These are phyloP conservation scores for Anguilla marmorata DNA, from an alignment of 2,797 vertebrate species.

Conservation along the genomic window DNA sequence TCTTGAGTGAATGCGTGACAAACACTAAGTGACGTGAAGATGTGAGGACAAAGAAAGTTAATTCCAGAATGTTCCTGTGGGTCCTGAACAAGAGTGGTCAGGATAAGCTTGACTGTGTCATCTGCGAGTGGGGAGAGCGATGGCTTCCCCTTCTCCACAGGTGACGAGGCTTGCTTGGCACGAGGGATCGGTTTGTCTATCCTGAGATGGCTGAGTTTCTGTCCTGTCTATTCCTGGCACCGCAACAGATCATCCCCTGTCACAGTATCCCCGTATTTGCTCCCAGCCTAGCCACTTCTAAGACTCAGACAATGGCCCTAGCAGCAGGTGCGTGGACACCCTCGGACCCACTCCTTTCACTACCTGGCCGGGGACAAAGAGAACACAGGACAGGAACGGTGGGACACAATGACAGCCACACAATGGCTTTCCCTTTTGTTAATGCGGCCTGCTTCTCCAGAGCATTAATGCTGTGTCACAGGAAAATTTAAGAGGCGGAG, in stretches of 20 bases:
- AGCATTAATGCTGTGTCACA: background rate
- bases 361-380: slow-evolving; percentile 5
- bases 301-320: background rate
- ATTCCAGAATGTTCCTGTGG: background rate
- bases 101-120: background rate
- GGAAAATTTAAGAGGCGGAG: background rate
- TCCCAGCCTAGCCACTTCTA: background rate
- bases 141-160: background rate
- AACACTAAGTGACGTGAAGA: background rate
- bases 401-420: background rate
- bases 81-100: background rate
- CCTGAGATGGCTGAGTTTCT: background rate
- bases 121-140: background rate
- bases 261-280: background rate
- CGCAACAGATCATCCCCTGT: background rate
- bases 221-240: background rate
- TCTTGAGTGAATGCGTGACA: background rate
- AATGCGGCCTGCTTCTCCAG: background rate
- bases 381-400: background rate
- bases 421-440: background rate
- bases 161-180: background rate
- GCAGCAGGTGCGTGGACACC: slow-evolving; percentile 1
- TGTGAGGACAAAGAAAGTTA: background rate
- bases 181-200: background rate
- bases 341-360: background rate